Percentiles rank a stretch among this genome's conserved stretches.
Conservation (phyloP, 2,888 invertebrate species). For the Priocnemis perturbator region DNA sequence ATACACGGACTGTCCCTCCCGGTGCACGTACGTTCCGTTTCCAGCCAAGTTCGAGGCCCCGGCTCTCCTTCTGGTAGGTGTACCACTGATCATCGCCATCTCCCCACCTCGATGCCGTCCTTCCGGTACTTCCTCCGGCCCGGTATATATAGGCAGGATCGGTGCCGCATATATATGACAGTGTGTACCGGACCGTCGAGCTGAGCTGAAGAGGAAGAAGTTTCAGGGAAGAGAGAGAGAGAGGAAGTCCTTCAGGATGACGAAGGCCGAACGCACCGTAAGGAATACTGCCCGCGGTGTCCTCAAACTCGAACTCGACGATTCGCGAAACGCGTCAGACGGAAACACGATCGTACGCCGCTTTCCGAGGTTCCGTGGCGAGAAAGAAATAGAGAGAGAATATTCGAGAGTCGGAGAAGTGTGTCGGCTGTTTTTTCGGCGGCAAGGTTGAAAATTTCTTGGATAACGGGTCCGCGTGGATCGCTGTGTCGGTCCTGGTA, state of each 20-base stretch:
- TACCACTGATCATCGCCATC: slow-evolving; percentile 49
- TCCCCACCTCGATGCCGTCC: slow-evolving; percentile 41
- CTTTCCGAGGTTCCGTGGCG: no score
- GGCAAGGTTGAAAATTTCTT: no score
- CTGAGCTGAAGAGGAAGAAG: slow-evolving; percentile 36
- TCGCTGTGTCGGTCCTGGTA: no score
- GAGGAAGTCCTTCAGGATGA: slow-evolving; percentile 3
- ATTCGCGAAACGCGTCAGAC: no score
- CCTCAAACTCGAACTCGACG: no score
- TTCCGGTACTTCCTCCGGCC: slow-evolving; percentile 63
- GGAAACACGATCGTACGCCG: no score
- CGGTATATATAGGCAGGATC: slow-evolving; percentile 67
- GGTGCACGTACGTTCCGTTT: background rate
- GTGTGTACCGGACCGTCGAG: slow-evolving; percentile 54
- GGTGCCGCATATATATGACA: slow-evolving; percentile 69
- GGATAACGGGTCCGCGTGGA: no score
- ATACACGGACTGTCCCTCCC: background rate
- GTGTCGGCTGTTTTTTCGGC: no score
- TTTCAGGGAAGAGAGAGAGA: slow-evolving; percentile 14
- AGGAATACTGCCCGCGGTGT: slow-evolving; percentile 37
- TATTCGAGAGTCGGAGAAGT: no score
- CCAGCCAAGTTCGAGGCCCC: background rate
- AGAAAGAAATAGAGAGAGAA: no score
- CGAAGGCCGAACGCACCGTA: slow-evolving; percentile 47
- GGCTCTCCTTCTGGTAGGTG: slow-evolving; percentile 2